Conservation (phyloP, 2,113 vertebrate species). For the Lynx canadensis region DNA sequence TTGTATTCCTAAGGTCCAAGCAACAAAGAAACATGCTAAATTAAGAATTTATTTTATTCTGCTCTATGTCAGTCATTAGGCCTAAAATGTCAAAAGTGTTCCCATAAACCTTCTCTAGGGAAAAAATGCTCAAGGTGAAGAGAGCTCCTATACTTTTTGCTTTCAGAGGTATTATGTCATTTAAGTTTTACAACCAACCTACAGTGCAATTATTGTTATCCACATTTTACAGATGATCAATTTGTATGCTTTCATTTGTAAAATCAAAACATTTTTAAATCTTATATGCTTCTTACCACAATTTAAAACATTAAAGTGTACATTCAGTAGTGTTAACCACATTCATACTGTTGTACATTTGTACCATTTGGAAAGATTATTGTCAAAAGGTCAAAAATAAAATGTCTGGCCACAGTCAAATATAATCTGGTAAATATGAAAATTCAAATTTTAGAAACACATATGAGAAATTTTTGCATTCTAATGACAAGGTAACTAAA, state of each 20-base stretch:
- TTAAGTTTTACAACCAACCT: conserved; percentile 29
- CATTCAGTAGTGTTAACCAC: not conserved
- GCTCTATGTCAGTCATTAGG: not conserved
- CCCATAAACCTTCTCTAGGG: conserved; percentile 2
- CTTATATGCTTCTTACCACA: not conserved
- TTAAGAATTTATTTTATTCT: conserved; percentile 44
- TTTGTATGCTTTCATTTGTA: conserved; percentile 2
- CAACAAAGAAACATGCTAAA: conserved; percentile 26
- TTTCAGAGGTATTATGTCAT: conserved; percentile 29
- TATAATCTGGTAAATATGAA: conserved; percentile 50
- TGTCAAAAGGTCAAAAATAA: conserved; percentile 31
- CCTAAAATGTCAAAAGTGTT: conserved; percentile 17
- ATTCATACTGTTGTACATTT: not conserved
- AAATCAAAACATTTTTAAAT: not conserved
- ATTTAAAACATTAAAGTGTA: not conserved
- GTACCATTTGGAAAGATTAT: conserved; percentile 31
- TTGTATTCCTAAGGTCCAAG: conserved; percentile 1
- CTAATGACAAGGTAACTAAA: conserved; percentile 17
- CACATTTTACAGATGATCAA: not conserved
- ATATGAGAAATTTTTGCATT: conserved; percentile 28
- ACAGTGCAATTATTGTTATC: not conserved
- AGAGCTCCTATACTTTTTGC: conserved; percentile 1
- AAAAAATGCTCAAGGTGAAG: conserved; percentile 1
- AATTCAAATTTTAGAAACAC: conserved; percentile 26
- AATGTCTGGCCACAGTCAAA: conserved; percentile 19